phyloP scores from a whole-genome alignment of 2,888 invertebrate species.

The Drosophila fulvimacula region DNA sequence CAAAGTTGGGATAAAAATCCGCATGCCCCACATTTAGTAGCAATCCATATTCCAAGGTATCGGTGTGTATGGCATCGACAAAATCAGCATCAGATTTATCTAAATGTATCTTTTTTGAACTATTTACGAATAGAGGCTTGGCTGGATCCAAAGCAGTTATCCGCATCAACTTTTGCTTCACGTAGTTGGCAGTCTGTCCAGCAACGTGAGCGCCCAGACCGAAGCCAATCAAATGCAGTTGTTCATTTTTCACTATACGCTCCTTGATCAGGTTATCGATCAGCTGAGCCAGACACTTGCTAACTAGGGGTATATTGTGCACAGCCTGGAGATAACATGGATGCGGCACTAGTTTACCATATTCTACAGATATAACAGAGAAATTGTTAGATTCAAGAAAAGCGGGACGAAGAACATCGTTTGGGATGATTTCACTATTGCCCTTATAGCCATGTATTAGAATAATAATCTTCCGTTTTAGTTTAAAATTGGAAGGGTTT shows the following conservation, averaged over 20 bases:
- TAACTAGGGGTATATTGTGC: constrained; percentile 86
- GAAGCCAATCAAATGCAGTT: constrained; percentile 87
- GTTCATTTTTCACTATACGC: constrained; percentile 82
- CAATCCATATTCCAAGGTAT: constrained; percentile 86
- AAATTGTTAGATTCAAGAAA: constrained; percentile 86
- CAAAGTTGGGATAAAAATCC: constrained; percentile 87
- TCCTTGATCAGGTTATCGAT: constrained; percentile 85
- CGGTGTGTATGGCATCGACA: constrained; percentile 88
- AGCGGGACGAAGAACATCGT: constrained; percentile 87
- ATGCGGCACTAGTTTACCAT: constrained; percentile 86
- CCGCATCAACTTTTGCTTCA: constrained; percentile 85
- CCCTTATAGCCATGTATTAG: constrained; percentile 88
- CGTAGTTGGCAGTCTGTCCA: constrained; percentile 85
- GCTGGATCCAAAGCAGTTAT: constrained; percentile 88
- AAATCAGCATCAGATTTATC: constrained; percentile 86
- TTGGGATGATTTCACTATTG: constrained; percentile 86
- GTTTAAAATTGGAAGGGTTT: constrained; percentile 42
- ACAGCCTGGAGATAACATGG: constrained; percentile 88
- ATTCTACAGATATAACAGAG: constrained; percentile 88
- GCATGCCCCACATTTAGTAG: constrained; percentile 85
- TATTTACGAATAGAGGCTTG: constrained; percentile 86
- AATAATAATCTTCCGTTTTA: constrained; percentile 85
- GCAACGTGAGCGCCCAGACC: constrained; percentile 88
- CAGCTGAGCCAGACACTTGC: constrained; percentile 87
- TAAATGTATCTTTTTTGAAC: constrained; percentile 84